Evolutionary conservation across 2,888 invertebrate species (phyloP), one percentile per base, ranked within the genome.

Genomic region (Lumbricus terrestris): DNA sequence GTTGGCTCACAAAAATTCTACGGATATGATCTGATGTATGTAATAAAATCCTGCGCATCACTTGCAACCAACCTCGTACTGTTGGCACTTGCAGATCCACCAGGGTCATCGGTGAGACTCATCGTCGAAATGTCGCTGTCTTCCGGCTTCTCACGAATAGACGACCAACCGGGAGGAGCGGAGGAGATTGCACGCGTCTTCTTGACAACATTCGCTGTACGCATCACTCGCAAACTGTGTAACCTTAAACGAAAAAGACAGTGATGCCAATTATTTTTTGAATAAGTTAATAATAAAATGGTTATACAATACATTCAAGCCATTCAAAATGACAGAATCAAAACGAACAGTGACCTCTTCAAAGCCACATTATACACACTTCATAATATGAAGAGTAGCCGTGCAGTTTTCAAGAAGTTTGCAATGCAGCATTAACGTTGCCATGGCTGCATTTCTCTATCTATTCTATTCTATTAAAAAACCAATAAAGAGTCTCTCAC

Each of bases 171-270:
- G 18, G 85, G 85, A 34, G 85, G 85, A 34, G 85, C 85, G 6
- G 85, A 85, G 37, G 35, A 34, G 35, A 85, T 37, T 18, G 35
- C 85, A 23, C 85, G 85, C 3, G 15, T 34, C 35, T 23, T 85
- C 35, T 82, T 89, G 6, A 90, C 88, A n/a, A 37, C 89, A 69
- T 89, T 34, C 18, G 89, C 90, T 1, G 98, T 98, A 94, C 98
- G 98, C 95, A 98, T 98, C 91, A 98, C 97, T 95, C 97, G 97
- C 94, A 97, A 97, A 95, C 97, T 98, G 93, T 97, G 96, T 91
- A 97, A 96, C 93, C 90, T 89, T 85, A 83, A 85, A 85, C n/a
- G n/a, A 23, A 47, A 47, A 47, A 47, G 47, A 18, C 47, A 18
- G 6, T 47, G 1, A 20, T 47, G 47, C 18, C 23, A 4, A 47